Evolutionary conservation across 2,797 vertebrate genomes (phyloP).

Genomic region (Anguilla pacifica): DNA sequence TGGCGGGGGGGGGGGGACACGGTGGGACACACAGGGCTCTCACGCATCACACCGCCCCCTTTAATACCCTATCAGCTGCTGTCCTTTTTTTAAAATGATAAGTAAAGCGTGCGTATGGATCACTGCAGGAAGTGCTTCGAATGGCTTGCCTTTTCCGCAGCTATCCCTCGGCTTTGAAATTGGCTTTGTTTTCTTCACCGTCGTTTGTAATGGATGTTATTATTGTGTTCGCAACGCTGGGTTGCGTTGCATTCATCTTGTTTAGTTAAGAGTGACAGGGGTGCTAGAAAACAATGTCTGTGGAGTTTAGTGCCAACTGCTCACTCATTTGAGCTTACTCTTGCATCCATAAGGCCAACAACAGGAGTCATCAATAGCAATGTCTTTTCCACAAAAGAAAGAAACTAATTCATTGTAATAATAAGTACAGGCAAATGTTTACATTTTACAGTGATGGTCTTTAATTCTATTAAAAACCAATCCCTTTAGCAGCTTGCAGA

Average conservation of each 20-base stretch:
- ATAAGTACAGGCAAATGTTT: background rate
- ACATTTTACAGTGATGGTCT: background rate
- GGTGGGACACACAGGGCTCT: background rate
- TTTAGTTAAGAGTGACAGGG: background rate
- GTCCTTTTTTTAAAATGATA: background rate
- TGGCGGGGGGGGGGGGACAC: background rate
- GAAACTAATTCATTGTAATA: background rate
- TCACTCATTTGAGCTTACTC: background rate
- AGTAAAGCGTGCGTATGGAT: background rate
- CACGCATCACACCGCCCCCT: background rate
- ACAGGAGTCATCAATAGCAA: background rate
- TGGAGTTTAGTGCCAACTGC: background rate
- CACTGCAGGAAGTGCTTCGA: background rate
- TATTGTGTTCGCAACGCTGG: background rate
- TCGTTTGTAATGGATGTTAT: background rate
- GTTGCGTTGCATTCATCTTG: background rate
- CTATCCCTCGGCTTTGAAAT: background rate
- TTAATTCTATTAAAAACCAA: background rate
- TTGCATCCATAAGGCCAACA: background rate
- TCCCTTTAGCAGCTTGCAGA: constrained; percentile 3
- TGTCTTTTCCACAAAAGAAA: background rate
- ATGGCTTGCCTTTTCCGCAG: background rate
- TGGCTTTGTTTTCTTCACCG: background rate
- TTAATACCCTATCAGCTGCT: background rate
- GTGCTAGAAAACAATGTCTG: background rate